A percentile compares a stretch with the other conserved stretches of the same genome.
phyloP scores from a whole-genome alignment of 2,888 invertebrate genomes.

The Cephus rjabovi region DNA sequence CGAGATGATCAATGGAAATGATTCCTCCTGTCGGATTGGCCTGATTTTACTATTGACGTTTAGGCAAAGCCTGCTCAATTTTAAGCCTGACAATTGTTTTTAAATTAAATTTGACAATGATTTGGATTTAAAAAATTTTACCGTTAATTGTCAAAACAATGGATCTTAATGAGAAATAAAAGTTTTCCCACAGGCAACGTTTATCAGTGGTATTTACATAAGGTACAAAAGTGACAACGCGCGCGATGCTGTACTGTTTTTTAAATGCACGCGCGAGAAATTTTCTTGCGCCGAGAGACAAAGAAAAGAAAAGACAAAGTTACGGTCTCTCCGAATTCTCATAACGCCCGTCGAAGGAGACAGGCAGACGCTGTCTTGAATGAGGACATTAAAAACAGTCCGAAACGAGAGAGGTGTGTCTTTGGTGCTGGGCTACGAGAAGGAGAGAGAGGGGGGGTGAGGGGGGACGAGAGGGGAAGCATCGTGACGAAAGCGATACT shows the following conservation, averaged over 20 bases:
- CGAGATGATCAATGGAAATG: background rate
- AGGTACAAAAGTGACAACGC: background rate
- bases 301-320: background rate
- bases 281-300: background rate
- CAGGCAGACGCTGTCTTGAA: background rate
- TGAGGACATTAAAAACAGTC: slow-evolving; percentile 16
- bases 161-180: no score
- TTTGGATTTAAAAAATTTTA: no score
- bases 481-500: no score
- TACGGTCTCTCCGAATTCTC: background rate
- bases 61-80: no score
- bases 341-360: background rate
- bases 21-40: no score
- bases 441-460: background rate
- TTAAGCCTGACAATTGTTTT: no score
- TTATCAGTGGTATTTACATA: background rate
- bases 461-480: background rate
- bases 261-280: background rate
- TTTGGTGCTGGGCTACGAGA: background rate
- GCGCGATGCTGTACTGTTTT: no score
- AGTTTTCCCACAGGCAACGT: no score
- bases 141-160: no score
- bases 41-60: no score
- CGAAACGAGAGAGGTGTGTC: slow-evolving; percentile 18
- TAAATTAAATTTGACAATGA: no score